A percentile compares a stretch with the other conserved stretches of the same genome.
Evolutionary conservation across 2,113 vertebrate species (phyloP).

Genomic region (Macrotus californicus): DNA sequence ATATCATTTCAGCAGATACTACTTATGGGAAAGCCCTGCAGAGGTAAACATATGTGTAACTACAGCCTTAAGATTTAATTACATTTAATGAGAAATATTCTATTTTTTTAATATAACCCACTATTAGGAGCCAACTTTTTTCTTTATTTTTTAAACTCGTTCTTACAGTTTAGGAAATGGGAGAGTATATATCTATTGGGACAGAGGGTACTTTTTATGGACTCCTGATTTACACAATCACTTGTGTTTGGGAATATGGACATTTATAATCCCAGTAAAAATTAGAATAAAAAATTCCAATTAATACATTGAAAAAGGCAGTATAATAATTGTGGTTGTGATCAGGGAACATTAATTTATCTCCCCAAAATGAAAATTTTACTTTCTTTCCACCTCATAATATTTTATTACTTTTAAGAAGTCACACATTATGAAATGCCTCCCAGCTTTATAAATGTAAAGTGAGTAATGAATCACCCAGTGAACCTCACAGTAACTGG

Average conservation of each 20-base stretch:
- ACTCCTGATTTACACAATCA: not conserved
- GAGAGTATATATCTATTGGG: not conserved
- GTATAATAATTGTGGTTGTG: not conserved
- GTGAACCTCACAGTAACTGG: not conserved
- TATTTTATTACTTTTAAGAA: slow-evolving; percentile 30
- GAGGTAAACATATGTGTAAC: not conserved
- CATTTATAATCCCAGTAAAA: not conserved
- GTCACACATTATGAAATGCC: not conserved
- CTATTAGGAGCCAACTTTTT: not conserved
- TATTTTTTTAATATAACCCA: not conserved
- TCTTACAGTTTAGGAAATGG: not conserved
- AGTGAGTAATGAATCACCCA: not conserved
- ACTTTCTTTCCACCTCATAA: not conserved
- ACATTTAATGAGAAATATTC: not conserved
- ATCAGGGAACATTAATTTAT: not conserved
- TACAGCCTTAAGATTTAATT: not conserved
- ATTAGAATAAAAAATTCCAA: not conserved
- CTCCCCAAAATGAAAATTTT: not conserved
- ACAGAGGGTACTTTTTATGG: not conserved
- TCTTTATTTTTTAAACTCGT: not conserved
- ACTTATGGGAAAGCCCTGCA: not conserved
- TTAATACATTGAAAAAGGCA: not conserved
- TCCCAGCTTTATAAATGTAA: not conserved
- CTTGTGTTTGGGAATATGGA: not conserved
- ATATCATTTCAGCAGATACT: not conserved